phyloP scores from a whole-genome alignment of 2,888 invertebrate genomes.

The Endotricha flammealis region DNA sequence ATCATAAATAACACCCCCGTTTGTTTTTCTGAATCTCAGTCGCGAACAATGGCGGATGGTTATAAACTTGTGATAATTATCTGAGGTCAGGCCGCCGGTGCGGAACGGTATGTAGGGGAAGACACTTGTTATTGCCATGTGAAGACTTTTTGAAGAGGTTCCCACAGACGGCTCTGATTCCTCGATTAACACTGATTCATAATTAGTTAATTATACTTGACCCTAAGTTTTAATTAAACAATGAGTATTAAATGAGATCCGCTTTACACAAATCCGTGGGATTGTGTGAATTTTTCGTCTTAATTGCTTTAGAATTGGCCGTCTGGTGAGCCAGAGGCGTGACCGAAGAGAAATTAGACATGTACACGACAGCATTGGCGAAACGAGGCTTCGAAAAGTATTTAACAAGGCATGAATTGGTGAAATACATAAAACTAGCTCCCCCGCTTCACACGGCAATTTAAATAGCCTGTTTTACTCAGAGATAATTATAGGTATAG shows the following conservation, averaged over 20 bases:
- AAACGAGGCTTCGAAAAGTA: too few species aligned
- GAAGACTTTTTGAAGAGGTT: slow-evolving; percentile 75
- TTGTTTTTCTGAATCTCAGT: slow-evolving; percentile 57
- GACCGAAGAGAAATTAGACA: too few species aligned
- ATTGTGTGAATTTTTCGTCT: slow-evolving; percentile 34
- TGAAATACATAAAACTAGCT: too few species aligned
- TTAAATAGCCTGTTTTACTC: too few species aligned
- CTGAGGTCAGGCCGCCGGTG: slow-evolving; percentile 62
- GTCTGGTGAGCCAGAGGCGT: slow-evolving; percentile 12
- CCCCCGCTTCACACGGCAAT: too few species aligned
- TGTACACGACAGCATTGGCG: too few species aligned
- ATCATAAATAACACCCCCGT: slow-evolving; percentile 49
- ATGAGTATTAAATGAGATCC: slow-evolving; percentile 37
- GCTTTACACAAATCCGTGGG: slow-evolving; percentile 29
- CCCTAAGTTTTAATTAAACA: slow-evolving; percentile 59
- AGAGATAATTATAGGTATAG: too few species aligned
- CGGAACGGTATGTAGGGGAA: slow-evolving; percentile 72
- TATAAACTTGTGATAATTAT: slow-evolving; percentile 71
- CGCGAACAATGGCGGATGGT: slow-evolving; percentile 63
- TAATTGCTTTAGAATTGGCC: slow-evolving; percentile 16
- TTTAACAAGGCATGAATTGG: too few species aligned
- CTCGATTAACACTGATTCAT: slow-evolving; percentile 71
- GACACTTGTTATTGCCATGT: slow-evolving; percentile 68
- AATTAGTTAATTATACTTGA: slow-evolving; percentile 68
- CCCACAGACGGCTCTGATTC: slow-evolving; percentile 71